phyloP scores from a whole-genome alignment of 2,888 invertebrate species.

The Eucera pruinosa region DNA sequence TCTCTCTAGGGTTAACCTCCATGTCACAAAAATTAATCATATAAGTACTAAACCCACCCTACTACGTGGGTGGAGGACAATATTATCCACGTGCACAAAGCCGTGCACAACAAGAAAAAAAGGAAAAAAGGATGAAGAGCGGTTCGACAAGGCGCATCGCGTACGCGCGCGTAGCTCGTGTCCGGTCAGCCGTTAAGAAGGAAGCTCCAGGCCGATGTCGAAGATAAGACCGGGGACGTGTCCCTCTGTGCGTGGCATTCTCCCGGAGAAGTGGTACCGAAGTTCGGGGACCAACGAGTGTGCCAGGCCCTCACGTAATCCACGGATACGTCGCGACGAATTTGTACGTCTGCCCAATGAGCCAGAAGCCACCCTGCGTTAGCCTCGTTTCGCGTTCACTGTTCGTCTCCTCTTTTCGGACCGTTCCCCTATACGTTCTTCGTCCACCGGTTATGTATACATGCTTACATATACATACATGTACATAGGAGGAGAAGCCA shows the following conservation, averaged over 20 bases:
- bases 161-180: constrained; percentile 71
- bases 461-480: background rate
- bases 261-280: constrained; percentile 64
- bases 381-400: constrained; percentile 66
- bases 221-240: constrained; percentile 78
- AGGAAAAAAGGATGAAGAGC: constrained; percentile 3
- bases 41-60: background rate
- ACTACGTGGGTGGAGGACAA: background rate
- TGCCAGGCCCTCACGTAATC: constrained; percentile 73
- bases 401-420: constrained; percentile 46
- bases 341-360: constrained; percentile 82
- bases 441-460: constrained; percentile 36
- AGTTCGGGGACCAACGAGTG: constrained; percentile 72
- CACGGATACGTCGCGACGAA: constrained; percentile 82
- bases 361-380: constrained; percentile 79
- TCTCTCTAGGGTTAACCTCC: too few species aligned
- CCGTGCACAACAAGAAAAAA: background rate
- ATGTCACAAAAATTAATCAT: background rate
- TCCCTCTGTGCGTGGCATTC: constrained; percentile 62
- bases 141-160: constrained; percentile 53
- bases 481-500: constrained; percentile 48
- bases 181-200: constrained; percentile 83
- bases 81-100: constrained; percentile 11
- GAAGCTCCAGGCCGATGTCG: constrained; percentile 82
- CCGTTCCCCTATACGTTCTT: constrained; percentile 29